A percentile compares a stretch with the other conserved stretches of the same genome.
phyloP scores from a whole-genome alignment of 2,888 invertebrate species.

The Opisthograptis luteolata region DNA sequence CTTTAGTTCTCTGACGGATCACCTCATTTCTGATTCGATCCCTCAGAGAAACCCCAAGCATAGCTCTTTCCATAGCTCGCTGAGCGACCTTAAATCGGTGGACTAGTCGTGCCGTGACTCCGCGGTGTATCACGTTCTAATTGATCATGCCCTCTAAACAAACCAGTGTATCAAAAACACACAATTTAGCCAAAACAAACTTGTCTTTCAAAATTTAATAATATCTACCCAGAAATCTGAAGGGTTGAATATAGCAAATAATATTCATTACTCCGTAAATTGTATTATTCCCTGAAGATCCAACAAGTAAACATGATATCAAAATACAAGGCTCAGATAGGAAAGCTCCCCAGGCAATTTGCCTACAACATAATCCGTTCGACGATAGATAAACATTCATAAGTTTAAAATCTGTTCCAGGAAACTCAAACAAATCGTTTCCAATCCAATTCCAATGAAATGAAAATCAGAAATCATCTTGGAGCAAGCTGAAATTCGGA shows the following conservation, averaged over 20 bases:
- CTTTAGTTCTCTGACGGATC: too few species aligned
- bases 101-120: too few species aligned
- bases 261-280: not conserved
- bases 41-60: too few species aligned
- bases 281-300: not conserved
- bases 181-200: too few species aligned
- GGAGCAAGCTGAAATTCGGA: slow-evolving; percentile 31
- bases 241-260: not conserved
- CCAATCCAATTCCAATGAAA: slow-evolving; percentile 34
- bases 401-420: slow-evolving; percentile 21
- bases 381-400: slow-evolving; percentile 24
- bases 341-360: slow-evolving; percentile 4
- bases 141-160: too few species aligned
- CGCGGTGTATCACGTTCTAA: too few species aligned
- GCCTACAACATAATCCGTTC: slow-evolving; percentile 23
- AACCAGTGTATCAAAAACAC: too few species aligned
- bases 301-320: not conserved
- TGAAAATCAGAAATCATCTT: slow-evolving; percentile 41
- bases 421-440: slow-evolving; percentile 37
- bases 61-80: too few species aligned
- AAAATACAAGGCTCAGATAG: not conserved
- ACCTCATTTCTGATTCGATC: too few species aligned
- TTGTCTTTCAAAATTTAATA: too few species aligned
- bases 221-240: too few species aligned
- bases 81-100: too few species aligned